Base-by-base conservation (phyloP, 2,888 invertebrate genomes). In the Drosophila flavopinicola region DNA sequence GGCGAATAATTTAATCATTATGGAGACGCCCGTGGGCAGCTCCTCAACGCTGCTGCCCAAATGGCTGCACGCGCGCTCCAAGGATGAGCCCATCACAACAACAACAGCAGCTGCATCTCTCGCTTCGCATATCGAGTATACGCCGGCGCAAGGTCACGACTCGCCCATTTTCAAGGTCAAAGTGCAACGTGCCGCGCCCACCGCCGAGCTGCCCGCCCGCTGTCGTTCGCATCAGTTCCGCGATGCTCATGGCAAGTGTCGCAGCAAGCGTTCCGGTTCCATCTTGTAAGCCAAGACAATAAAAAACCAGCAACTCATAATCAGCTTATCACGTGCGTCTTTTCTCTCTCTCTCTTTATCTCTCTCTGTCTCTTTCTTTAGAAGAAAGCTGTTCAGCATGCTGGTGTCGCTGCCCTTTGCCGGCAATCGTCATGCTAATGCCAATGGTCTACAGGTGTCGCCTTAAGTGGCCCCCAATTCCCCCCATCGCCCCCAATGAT, bases 341-440 rank as follows among this genome's bases (percentile, higher is more conserved):
- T 49, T 35, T n/a, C 32, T 49, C 38, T 56, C 39, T 33, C 7
- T 29, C 24, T n/a, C 9, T 4, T 5, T 23, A 15, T 29, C 20
- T 6, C 3, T 17, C 23, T 47, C 25, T 2, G n/a, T 15, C 29
- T 32, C 53, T 69, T 56, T 52, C 25, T 17, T 25, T 7, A 84
- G 89, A 73, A 87, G 82, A 57, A 84, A 85, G 56, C 76, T 89
- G 32, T 79, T 88, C 44, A 77, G 75, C 61, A 85, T 88, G 83
- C 64, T 89, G 68, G 72, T 84, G 49, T 86, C 87, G 30, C 72
- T 89, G 68, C 84, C 88, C 58, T 85, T 88, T 73, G 67, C 71
- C 47, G 57, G 63, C 61, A 53, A 73, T 66, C 77, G 70, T 67
- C 45, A 53, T 37, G 39, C 38, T 41, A 58, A 63, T 41, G 74